These are phyloP conservation scores for Myotis myotis DNA, from an alignment of 2,797 vertebrate genomes.

Conservation along the genomic window DNA sequence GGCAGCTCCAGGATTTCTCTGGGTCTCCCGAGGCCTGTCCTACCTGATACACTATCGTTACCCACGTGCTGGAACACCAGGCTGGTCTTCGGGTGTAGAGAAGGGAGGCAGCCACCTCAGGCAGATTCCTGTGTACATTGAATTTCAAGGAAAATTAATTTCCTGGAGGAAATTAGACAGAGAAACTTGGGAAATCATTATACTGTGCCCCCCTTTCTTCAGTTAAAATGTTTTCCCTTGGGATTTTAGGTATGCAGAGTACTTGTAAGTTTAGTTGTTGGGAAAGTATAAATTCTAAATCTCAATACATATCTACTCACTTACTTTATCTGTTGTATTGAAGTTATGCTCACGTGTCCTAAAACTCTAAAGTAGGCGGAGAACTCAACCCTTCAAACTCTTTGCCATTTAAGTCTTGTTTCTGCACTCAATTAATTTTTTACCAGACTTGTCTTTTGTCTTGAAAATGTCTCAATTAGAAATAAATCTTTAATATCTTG, in stretches of 20 bases:
- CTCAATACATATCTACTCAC: neutral
- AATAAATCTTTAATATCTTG: constrained; percentile 25
- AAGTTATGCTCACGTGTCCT: neutral
- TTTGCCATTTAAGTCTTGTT: neutral
- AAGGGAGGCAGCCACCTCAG: rapidly evolving
- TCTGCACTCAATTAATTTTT: neutral
- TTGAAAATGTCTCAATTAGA: constrained; percentile 20
- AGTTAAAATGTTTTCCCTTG: neutral
- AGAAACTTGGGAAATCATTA: neutral
- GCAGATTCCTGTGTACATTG: neutral
- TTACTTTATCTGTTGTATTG: neutral
- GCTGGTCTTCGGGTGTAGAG: neutral
- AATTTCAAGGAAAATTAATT: neutral
- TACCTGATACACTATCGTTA: no score
- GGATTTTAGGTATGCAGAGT: neutral
- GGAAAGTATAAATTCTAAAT: neutral
- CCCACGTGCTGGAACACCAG: neutral
- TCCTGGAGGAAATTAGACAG: neutral
- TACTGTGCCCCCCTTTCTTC: neutral
- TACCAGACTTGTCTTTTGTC: neutral
- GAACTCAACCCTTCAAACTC: neutral
- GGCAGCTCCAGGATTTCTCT: neutral
- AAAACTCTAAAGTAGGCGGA: neutral
- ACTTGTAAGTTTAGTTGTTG: neutral
- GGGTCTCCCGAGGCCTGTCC: neutral